These are phyloP conservation scores for Argyresthia albistria DNA, from an alignment of 2,888 invertebrate species.

Conservation along the genomic window DNA sequence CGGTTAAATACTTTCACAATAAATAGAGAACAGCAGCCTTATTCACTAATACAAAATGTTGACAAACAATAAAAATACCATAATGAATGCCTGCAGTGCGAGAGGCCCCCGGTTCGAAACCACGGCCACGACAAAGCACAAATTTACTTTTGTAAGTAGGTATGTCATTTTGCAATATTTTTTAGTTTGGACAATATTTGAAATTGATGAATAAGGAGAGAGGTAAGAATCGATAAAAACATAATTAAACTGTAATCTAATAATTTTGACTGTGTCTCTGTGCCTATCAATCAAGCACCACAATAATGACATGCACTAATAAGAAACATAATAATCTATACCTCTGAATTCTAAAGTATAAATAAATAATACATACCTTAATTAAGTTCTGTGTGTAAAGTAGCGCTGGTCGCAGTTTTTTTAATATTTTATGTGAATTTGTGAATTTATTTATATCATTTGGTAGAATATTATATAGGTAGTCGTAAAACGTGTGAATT, in stretches of 20 bases:
- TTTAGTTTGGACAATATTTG: too few relatives aligned
- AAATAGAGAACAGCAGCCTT: neutral
- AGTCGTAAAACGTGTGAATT: constrained; percentile 4
- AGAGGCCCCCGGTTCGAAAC: too few relatives aligned
- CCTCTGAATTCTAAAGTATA: constrained; percentile 2
- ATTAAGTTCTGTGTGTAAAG: constrained; percentile 7
- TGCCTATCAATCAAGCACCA: constrained; percentile 60
- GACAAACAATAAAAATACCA: too few relatives aligned
- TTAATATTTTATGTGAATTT: neutral
- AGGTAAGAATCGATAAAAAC: constrained; percentile 26
- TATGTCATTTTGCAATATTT: too few relatives aligned
- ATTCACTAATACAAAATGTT: neutral
- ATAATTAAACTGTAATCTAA: neutral
- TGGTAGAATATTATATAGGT: neutral
- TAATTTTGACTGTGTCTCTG: constrained; percentile 53
- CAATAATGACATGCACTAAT: constrained; percentile 40
- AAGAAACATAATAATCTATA: neutral
- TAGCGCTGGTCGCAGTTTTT: constrained; percentile 44
- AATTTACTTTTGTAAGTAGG: too few relatives aligned
- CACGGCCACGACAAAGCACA: too few relatives aligned
- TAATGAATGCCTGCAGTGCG: too few relatives aligned
- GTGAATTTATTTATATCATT: neutral
- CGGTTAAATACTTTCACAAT: neutral
- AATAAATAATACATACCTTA: neutral
- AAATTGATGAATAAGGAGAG: too few relatives aligned